Conservation (phyloP, 2,113 vertebrate genomes). For the Xyrauchen texanus region DNA sequence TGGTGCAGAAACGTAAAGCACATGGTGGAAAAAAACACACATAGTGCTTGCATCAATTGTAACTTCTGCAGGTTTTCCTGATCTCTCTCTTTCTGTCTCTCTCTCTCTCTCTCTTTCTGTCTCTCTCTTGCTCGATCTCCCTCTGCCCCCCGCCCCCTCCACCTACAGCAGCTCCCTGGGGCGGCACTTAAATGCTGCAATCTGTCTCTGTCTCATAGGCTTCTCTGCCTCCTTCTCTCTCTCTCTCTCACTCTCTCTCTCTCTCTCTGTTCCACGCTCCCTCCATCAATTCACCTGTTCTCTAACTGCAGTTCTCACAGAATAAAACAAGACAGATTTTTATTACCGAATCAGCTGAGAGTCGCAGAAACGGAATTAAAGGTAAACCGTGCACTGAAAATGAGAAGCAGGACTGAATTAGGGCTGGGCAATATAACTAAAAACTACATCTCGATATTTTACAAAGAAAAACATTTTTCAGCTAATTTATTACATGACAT, state of each 20-base stretch:
- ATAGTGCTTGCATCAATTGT: not conserved
- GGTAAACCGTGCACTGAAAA: not conserved
- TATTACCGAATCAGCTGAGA: conserved; percentile 28
- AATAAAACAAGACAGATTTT: conserved; percentile 40
- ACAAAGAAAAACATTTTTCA: too few relatives aligned
- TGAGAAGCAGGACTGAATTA: too few relatives aligned
- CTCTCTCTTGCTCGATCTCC: not conserved
- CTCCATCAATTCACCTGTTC: conserved; percentile 39
- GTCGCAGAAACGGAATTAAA: not conserved
- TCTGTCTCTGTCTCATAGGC: conserved; percentile 72
- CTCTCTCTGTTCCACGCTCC: conserved; percentile 14
- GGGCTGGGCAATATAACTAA: too few relatives aligned
- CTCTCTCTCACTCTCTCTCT: conserved; percentile 50
- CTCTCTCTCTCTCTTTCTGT: conserved; percentile 22
- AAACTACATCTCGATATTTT: too few relatives aligned
- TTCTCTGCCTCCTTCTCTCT: conserved; percentile 39
- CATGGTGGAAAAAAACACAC: conserved; percentile 3
- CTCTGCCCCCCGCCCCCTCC: conserved; percentile 37
- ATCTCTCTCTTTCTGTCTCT: conserved; percentile 35
- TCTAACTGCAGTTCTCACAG: conserved; percentile 31
- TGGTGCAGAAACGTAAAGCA: not conserved
- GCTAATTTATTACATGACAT: too few relatives aligned
- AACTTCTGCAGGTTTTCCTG: conserved; percentile 31
- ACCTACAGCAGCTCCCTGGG: conserved; percentile 74
- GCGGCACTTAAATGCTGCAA: conserved; percentile 77